Base-by-base conservation (phyloP, 2,888 invertebrate genomes). In the Aphidoletes aphidimyza region DNA sequence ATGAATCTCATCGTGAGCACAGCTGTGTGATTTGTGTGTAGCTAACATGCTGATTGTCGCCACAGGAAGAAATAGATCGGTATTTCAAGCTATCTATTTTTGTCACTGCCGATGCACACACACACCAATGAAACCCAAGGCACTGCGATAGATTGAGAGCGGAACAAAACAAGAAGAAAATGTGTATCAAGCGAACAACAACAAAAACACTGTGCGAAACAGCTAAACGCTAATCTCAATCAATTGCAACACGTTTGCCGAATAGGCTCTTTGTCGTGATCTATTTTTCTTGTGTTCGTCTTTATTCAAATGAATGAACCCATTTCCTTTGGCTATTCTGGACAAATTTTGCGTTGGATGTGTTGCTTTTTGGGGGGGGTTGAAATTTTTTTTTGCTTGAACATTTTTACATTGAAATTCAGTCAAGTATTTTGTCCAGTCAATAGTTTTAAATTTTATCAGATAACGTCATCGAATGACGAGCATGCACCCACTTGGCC, bases 201-300 rank as follows among this genome's bases (percentile, higher is more conserved):
- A n/a, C n/a, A n/a, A n/a, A n/a, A n/a, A n/a, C n/a, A n/a, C n/a
- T 22, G 34, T 69, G 30, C n/a, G 69, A 69, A 69, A 30, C n/a
- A 5, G 14, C n/a, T 54, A 54, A 19, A 69, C 34, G 30, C 11
- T 54, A 30, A 69, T 69, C 30, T 30, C 69, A 30, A 69, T 69
- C 69, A 69, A 30, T 69, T 69, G 69, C 69, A 69, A n/a, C n/a
- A 14, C 69, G 30, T 69, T 14, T 69, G 69, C 69, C 69, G 30
- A 69, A 69, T 69, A n/a, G n/a, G 69, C 34, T 30, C 30, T 30
- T 34, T 69, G n/a, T 54, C 54, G n/a, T n/a, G 54, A 26, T 22
- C 26, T 3, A 14, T 11, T 30, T 30, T 17, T 30, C 17, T 69
- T 30, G 6, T 69, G 8, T 69, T 30, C 14, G 2, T 69, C 30